phyloP scores from a whole-genome alignment of 2,113 vertebrate genomes.

The Cyanoliseus patagonus region DNA sequence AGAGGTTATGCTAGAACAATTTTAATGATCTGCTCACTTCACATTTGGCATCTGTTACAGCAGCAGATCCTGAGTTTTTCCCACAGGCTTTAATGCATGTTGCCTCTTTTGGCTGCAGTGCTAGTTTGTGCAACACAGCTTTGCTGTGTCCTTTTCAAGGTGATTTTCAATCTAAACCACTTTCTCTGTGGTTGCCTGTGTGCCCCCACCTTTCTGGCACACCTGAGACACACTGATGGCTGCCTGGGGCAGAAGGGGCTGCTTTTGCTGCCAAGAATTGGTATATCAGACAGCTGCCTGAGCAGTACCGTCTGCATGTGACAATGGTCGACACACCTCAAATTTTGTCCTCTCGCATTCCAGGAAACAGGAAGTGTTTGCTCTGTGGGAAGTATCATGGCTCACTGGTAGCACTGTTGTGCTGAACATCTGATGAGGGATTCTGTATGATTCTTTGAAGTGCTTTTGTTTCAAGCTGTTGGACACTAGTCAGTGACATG shows the following conservation, averaged over 20 bases:
- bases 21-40: not conserved
- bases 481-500: not conserved
- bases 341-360: not conserved
- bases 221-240: not conserved
- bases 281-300: rapidly evolving
- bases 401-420: not conserved
- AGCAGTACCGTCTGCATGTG: not conserved
- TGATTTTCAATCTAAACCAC: not conserved
- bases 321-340: not conserved
- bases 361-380: not conserved
- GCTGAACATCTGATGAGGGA: not conserved
- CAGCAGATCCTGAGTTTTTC: not conserved
- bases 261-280: not conserved
- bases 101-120: not conserved
- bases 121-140: not conserved
- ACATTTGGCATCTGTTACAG: not conserved
- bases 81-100: not conserved
- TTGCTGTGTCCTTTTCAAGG: not conserved
- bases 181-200: not conserved
- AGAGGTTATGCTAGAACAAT: not conserved
- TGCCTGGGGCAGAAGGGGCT: rapidly evolving
- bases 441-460: not conserved
- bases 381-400: not conserved
- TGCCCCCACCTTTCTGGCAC: not conserved
- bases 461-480: not conserved